A percentile compares a stretch with the other conserved stretches of the same genome.
Conservation (phyloP, 1,140 invertebrate genomes). For the Calephelis virginiensis region DNA sequence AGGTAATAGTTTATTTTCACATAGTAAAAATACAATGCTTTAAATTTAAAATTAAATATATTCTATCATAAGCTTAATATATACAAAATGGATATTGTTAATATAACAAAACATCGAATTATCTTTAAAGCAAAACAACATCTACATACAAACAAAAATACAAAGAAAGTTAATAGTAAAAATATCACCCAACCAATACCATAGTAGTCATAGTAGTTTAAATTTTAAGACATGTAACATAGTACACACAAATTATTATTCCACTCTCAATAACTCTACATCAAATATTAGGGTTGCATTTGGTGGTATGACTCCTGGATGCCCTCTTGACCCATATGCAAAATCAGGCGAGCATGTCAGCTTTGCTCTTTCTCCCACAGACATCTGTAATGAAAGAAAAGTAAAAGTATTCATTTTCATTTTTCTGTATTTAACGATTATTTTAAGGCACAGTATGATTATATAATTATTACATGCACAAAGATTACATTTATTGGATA, state of each 20-base stretch:
- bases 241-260: slow-evolving; percentile 35
- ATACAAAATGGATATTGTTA: not conserved
- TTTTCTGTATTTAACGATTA: not conserved
- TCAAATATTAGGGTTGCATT: slow-evolving; percentile 96
- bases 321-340: slow-evolving; percentile 93
- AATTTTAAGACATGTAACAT: not conserved
- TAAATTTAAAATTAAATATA: slow-evolving; percentile 4
- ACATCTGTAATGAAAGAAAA: slow-evolving; percentile 84
- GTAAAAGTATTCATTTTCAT: not conserved
- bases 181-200: slow-evolving; percentile 12
- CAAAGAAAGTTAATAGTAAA: not conserved
- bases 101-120: not conserved
- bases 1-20: slow-evolving; percentile 2
- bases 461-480: too few relatives aligned
- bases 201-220: not conserved
- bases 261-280: slow-evolving; percentile 86
- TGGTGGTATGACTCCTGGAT: slow-evolving; percentile 95
- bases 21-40: not conserved
- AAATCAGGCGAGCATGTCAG: slow-evolving; percentile 95
- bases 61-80: not conserved
- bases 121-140: not conserved
- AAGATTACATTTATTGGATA: too few relatives aligned
- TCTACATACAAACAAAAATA: slow-evolving; percentile 17
- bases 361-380: slow-evolving; percentile 93
- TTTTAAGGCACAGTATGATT: not conserved